Conservation (phyloP, 2,113 vertebrate genomes). For the Myiozetetes cayanensis region DNA sequence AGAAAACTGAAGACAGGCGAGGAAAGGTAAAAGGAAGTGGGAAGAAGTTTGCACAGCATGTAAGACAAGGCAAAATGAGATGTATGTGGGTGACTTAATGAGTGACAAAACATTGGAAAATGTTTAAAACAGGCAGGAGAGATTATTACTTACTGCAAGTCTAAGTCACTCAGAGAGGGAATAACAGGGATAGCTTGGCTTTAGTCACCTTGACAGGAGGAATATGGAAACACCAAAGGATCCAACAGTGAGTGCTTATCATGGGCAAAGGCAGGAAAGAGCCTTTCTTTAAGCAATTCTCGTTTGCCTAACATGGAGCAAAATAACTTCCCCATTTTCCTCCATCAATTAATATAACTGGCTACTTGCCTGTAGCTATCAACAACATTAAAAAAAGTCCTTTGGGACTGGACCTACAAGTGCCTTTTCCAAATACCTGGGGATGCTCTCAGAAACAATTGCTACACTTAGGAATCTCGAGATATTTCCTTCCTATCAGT, state of each 20-base stretch:
- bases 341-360: not conserved
- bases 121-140: accelerated
- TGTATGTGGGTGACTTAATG: not conserved
- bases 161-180: not conserved
- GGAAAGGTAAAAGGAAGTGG: not conserved
- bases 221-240: not conserved
- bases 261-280: not conserved
- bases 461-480: accelerated
- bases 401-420: not conserved
- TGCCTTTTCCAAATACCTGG: not conserved
- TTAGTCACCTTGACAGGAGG: not conserved
- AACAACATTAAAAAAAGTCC: not conserved
- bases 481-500: not conserved
- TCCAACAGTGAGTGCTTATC: not conserved
- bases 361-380: not conserved
- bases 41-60: not conserved
- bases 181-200: not conserved
- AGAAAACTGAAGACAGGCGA: not conserved
- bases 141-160: not conserved
- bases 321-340: not conserved
- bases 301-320: accelerated
- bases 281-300: not conserved
- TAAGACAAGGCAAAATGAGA: not conserved
- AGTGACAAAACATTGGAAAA: not conserved
- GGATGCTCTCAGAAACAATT: not conserved